Conservation (phyloP, 2,888 invertebrate genomes). For the Hofmannophila pseudospretella region DNA sequence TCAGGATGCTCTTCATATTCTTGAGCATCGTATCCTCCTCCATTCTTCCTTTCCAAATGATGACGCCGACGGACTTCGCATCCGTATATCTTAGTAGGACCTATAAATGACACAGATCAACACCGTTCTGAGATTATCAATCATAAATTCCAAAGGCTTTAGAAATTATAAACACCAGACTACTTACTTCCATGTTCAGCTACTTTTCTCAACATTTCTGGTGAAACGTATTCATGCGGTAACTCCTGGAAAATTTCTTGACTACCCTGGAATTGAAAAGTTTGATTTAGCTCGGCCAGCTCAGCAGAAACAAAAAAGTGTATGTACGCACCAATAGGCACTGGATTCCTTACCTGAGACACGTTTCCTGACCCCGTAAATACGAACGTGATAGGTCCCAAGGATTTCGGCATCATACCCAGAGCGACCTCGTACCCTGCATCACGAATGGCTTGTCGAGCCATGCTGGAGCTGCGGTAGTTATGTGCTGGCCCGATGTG, state of each 20-base stretch:
- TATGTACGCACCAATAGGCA: too few relatives aligned
- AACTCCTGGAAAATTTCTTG: constrained; percentile 97
- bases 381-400: constrained; percentile 97
- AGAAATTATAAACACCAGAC: neutral
- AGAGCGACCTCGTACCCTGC: constrained; percentile 99
- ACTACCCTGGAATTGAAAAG: constrained; percentile 76
- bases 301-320: too few relatives aligned
- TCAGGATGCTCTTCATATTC: constrained; percentile 96
- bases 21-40: constrained; percentile 91
- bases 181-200: constrained; percentile 95
- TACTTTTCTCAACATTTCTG: constrained; percentile 95
- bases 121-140: too few relatives aligned
- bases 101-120: constrained; percentile 69
- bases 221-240: constrained; percentile 98
- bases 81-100: constrained; percentile 95
- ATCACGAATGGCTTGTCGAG: constrained; percentile 96
- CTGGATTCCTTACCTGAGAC: constrained; percentile 83
- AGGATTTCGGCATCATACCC: constrained; percentile 97
- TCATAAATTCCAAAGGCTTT: neutral
- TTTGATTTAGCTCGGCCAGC: neutral
- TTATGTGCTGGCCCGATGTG: constrained; percentile 99
- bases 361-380: constrained; percentile 99
- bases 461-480: constrained; percentile 98
- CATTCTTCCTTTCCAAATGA: constrained; percentile 94
- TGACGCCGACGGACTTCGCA: constrained; percentile 96